phyloP scores from a whole-genome alignment of 2,888 invertebrate genomes.

The Vandiemenella viatica region DNA sequence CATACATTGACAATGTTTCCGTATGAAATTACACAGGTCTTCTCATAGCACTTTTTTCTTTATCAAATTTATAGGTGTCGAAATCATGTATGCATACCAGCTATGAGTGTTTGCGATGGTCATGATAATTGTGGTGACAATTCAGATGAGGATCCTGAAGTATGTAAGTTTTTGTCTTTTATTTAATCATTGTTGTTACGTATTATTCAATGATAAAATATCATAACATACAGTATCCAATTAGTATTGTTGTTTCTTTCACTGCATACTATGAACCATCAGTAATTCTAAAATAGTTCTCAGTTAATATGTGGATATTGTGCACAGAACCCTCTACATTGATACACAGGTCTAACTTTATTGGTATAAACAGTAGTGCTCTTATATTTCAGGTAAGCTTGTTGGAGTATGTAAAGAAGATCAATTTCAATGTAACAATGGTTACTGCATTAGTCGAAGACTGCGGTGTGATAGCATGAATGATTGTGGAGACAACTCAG shows the following conservation, averaged over 20 bases:
- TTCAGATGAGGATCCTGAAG: constrained; percentile 41
- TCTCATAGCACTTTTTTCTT: no score
- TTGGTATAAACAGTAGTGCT: background rate
- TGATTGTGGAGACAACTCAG: constrained; percentile 26
- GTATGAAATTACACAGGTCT: no score
- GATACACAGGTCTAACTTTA: no score
- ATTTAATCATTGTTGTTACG: background rate
- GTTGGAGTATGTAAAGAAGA: constrained; percentile 7
- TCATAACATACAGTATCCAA: no score
- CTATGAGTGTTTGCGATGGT: constrained; percentile 28
- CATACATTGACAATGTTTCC: no score
- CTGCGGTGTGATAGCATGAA: constrained; percentile 24
- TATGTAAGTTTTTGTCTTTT: constrained; percentile 25
- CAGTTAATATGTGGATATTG: no score
- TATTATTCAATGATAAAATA: constrained; percentile 1
- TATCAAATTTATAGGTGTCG: no score
- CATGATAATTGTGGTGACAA: constrained; percentile 43
- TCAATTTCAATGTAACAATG: constrained; percentile 25
- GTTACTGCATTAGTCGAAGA: constrained; percentile 22
- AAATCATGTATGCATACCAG: constrained; percentile 27
- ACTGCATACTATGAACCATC: no score
- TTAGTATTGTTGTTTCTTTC: no score
- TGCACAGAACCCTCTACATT: no score
- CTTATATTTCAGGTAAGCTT: constrained; percentile 7
- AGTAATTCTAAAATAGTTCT: no score